phyloP scores from a whole-genome alignment of 2,797 vertebrate genomes.

The Clarias fuscus region DNA sequence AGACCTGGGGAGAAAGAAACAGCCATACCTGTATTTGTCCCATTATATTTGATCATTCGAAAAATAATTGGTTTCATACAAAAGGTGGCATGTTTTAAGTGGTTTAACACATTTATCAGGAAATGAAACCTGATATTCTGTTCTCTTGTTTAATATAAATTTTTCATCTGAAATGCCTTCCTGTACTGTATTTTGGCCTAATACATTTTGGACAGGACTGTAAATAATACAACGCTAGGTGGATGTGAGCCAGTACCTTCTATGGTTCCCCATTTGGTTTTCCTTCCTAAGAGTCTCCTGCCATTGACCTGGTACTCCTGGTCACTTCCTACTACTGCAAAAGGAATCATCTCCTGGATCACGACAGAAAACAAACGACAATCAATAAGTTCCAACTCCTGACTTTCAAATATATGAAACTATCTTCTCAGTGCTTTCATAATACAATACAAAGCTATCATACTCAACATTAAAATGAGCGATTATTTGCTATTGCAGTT shows the following conservation, averaged over 20 bases:
- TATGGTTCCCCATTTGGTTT: constrained; percentile 98
- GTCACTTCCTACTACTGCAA: constrained; percentile 97
- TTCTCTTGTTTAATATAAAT: neutral
- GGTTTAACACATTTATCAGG: neutral
- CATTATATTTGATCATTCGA: neutral
- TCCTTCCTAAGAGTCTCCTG: constrained; percentile 92
- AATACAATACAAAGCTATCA: neutral
- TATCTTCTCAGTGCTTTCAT: neutral
- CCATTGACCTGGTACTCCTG: constrained; percentile 98
- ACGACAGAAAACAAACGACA: constrained; percentile 2
- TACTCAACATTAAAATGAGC: neutral
- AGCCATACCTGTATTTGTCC: neutral
- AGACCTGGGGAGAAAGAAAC: too few species aligned
- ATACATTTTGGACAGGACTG: neutral
- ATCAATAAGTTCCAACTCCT: neutral
- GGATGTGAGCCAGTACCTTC: constrained; percentile 80
- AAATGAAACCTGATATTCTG: neutral
- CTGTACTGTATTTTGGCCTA: neutral
- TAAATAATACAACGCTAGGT: neutral
- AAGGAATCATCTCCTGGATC: constrained; percentile 96
- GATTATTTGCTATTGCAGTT: constrained; percentile 43
- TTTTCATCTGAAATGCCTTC: neutral
- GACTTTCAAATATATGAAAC: neutral
- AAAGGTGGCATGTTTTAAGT: neutral
- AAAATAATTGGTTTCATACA: neutral